phyloP scores from a whole-genome alignment of 1,140 invertebrate genomes.

The Rhagoletis zephyria region DNA sequence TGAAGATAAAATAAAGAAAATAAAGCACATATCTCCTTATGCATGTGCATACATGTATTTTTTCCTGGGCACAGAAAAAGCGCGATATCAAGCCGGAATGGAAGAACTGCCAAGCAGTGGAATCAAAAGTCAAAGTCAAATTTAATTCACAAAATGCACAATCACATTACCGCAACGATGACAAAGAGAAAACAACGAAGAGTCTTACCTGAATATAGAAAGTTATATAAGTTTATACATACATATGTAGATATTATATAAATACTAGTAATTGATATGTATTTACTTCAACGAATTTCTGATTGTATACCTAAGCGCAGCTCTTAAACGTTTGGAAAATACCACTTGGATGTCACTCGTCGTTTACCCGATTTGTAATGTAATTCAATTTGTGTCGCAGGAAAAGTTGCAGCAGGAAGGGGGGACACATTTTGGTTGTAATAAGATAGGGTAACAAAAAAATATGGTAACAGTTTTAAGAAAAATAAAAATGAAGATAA shows the following conservation, averaged over 20 bases:
- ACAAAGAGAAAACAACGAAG: slow-evolving; percentile 17
- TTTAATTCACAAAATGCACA: slow-evolving; percentile 38
- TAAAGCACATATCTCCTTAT: neutral
- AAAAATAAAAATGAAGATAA: slow-evolving; percentile 1
- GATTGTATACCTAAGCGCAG: no score
- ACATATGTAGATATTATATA: neutral
- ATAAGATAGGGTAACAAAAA: neutral
- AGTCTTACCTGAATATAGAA: neutral
- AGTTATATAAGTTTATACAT: neutral
- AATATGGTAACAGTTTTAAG: neutral
- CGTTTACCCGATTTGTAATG: neutral
- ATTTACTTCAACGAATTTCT: no score
- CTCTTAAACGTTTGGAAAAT: slow-evolving; percentile 1
- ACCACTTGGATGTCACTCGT: neutral
- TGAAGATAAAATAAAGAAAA: neutral
- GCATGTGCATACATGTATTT: neutral
- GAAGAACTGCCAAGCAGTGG: neutral
- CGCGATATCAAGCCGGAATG: neutral
- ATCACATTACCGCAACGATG: slow-evolving; percentile 20
- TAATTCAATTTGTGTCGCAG: slow-evolving; percentile 46
- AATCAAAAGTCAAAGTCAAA: slow-evolving; percentile 22
- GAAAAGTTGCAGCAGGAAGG: neutral
- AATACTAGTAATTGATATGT: neutral
- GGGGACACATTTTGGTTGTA: neutral
- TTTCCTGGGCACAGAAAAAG: neutral